Evolutionary conservation across 1,140 invertebrate species (phyloP), one percentile per base, ranked within the genome.

Genomic region (Oncopodura yosiiana): DNA sequence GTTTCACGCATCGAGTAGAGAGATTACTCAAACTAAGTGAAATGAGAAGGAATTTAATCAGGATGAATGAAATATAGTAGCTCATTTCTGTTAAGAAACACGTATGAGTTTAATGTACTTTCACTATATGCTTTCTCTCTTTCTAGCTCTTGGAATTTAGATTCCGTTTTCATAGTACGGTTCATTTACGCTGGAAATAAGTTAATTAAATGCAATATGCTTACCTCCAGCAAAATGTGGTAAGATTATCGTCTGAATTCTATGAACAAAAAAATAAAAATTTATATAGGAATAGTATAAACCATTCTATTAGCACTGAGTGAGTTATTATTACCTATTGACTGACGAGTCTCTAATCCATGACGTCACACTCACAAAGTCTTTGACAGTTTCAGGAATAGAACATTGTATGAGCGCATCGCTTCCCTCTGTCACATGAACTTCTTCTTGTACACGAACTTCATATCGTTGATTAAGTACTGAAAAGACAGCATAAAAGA

Each of bases 391-490:
- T 64, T 79, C 80, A 46, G 86, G 86, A 62, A 90, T 80, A 61
- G 81, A 76, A 71, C 86, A 89, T 66, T 82, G 78, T 53, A 89
- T 75, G 46, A 89, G 79, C 30, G 86, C 86, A 6, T 86, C 86
- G 69, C 84, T 86, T 48, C 85, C 85, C 64, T 81, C 75, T 39
- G 82, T 77, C 16, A 82, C 83, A 58, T 68, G 72, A 0, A 67
- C 70, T 49, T 74, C 70, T 44, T 70, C 69, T n/a, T n/a, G n/a
- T 0, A 74, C 66, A 56, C 81, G 76, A 36, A 87, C 81, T 69
- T 82, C 84, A 70, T 86, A 88, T 29, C 79, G 77, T 66, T 85
- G 84, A n/a, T 83, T 79, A 60, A 87, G 81, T 63, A 88, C 86
- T 89, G 75, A 21, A 77, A 76, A 49, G 48, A n/a, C 18, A 34